Evolutionary conservation across 1,140 invertebrate genomes (phyloP).

Genomic region (Aphis craccivora): DNA sequence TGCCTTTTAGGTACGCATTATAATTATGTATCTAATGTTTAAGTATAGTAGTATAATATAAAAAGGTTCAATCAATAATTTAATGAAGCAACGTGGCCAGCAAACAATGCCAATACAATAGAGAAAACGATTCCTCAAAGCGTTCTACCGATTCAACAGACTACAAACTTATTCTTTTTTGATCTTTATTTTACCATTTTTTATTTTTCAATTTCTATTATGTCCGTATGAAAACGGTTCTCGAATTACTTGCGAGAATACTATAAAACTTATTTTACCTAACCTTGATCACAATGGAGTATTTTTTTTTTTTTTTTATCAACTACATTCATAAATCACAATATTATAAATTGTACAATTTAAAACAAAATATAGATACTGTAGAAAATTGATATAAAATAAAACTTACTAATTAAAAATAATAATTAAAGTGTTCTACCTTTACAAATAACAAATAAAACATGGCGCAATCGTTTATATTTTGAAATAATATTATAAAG

Average conservation of each 20-base stretch:
- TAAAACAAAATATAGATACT: background rate
- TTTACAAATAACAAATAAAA: too few relatives aligned
- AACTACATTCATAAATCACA: background rate
- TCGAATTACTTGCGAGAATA: background rate
- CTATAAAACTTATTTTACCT: background rate
- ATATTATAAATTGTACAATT: background rate
- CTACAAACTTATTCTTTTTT: background rate
- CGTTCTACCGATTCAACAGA: background rate
- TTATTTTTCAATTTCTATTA: background rate
- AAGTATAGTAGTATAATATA: background rate
- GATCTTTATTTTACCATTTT: background rate
- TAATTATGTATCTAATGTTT: background rate
- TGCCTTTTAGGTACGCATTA: background rate
- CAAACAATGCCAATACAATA: slow-evolving; percentile 4
- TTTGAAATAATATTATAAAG: too few relatives aligned
- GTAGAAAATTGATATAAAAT: too few relatives aligned
- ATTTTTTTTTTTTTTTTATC: background rate
- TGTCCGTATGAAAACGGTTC: background rate
- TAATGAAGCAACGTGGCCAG: background rate
- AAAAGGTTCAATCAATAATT: background rate
- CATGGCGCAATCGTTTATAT: too few relatives aligned
- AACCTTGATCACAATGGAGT: background rate
- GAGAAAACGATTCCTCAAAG: background rate
- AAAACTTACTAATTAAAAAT: too few relatives aligned
- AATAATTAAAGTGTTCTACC: too few relatives aligned